Percentiles rank a stretch among this genome's conserved stretches.
phyloP scores from a whole-genome alignment of 30 jellyfish, hydroid and myxozoan species.

The Sanderia malayensis region DNA sequence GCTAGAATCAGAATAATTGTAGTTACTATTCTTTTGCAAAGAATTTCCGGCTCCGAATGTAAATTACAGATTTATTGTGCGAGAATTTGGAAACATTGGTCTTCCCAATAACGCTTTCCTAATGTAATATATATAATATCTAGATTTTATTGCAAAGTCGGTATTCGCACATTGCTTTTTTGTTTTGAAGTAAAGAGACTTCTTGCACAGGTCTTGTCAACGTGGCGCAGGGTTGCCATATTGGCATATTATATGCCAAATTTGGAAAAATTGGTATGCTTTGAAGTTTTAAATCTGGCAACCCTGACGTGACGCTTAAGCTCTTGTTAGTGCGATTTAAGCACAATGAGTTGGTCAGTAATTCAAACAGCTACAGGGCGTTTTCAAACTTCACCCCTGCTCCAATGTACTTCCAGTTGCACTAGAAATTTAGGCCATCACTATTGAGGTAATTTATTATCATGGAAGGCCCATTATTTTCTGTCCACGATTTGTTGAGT shows the following conservation, averaged over 20 bases:
- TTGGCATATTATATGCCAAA: neutral
- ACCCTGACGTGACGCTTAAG: neutral
- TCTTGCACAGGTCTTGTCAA: neutral
- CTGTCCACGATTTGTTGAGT: too few species aligned
- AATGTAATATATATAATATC: constrained; percentile 56
- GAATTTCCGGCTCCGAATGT: constrained; percentile 48
- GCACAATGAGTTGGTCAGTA: too few species aligned
- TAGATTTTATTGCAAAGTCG: constrained; percentile 59
- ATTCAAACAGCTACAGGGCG: neutral
- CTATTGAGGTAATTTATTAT: too few species aligned
- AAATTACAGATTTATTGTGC: constrained; percentile 55
- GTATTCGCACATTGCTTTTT: constrained; percentile 22
- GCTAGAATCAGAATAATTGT: constrained; percentile 1
- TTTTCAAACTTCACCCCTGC: neutral
- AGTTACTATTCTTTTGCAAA: too few species aligned
- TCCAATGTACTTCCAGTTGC: too few species aligned
- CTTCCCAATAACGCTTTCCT: constrained; percentile 50
- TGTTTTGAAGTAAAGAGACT: constrained; percentile 24
- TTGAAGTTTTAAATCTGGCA: neutral
- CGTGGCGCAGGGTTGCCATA: neutral
- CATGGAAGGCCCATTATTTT: too few species aligned
- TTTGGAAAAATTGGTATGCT: neutral
- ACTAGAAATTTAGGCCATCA: too few species aligned
- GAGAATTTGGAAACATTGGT: constrained; percentile 44
- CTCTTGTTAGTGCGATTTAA: neutral